Evolutionary conservation across 2,797 vertebrate genomes (phyloP).

Genomic region (Chloroceryle inda): DNA sequence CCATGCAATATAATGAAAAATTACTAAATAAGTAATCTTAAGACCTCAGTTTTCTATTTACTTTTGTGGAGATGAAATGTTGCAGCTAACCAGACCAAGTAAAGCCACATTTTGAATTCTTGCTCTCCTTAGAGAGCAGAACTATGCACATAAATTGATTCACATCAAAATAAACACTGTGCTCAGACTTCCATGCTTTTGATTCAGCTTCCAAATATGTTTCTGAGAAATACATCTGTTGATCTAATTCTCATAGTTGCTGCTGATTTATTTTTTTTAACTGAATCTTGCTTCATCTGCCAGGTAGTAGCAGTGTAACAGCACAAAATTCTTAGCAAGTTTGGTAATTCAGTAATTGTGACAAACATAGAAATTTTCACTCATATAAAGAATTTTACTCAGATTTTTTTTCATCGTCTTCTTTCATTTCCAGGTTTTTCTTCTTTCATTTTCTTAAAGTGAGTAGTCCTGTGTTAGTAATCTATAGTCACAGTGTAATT

Average conservation of each 20-base stretch:
- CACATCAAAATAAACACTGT: background rate
- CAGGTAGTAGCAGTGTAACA: background rate
- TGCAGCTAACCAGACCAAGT: background rate
- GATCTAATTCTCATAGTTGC: background rate
- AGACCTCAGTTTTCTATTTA: background rate
- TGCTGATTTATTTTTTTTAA: background rate
- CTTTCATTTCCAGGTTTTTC: background rate
- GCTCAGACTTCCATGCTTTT: background rate
- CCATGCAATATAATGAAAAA: background rate
- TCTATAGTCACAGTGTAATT: background rate
- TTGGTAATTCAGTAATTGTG: background rate
- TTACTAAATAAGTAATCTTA: background rate
- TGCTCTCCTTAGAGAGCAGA: background rate
- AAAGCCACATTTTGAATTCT: background rate
- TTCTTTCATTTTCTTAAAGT: background rate
- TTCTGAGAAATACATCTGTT: background rate
- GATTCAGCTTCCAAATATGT: background rate
- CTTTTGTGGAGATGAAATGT: background rate
- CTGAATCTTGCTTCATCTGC: background rate
- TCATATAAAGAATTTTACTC: background rate
- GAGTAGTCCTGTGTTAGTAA: background rate
- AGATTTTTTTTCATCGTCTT: background rate
- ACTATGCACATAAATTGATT: background rate
- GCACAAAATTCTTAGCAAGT: background rate
- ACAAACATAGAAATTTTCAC: background rate